Evolutionary conservation across 2,888 invertebrate genomes (phyloP).

Genomic region (Alloplasta piceator): DNA sequence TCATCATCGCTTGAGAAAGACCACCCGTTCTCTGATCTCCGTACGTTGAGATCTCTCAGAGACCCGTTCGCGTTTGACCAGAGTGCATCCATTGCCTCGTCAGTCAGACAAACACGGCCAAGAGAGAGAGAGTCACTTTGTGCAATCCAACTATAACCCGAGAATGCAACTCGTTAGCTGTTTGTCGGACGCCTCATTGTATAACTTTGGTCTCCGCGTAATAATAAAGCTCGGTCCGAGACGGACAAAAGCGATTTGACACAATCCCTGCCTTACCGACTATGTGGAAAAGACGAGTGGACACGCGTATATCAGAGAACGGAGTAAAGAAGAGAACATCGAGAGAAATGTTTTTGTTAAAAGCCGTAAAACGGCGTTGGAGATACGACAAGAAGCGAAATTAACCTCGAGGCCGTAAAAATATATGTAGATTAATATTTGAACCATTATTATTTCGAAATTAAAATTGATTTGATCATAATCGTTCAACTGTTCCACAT

Average conservation of each 20-base stretch:
- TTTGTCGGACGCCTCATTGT: conserved; percentile 32
- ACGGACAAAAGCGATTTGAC: conserved; percentile 1
- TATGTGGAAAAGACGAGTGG: not conserved
- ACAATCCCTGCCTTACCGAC: not conserved
- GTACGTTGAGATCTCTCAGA: conserved; percentile 3
- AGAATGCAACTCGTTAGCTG: conserved; percentile 54
- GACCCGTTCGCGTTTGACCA: conserved; percentile 32
- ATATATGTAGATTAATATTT: not conserved
- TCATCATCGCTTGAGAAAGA: conserved; percentile 43
- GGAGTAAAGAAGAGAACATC: too few relatives aligned
- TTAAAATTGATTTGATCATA: not conserved
- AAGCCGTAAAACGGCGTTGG: not conserved
- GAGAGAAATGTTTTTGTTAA: too few relatives aligned
- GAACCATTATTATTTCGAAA: not conserved
- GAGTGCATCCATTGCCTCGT: conserved; percentile 52
- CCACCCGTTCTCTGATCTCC: conserved; percentile 32
- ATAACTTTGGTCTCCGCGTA: conserved; percentile 13
- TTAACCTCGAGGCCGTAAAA: not conserved
- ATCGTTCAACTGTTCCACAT: not conserved
- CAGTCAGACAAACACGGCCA: conserved; percentile 29
- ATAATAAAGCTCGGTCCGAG: conserved; percentile 2
- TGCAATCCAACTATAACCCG: conserved; percentile 49
- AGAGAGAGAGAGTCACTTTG: conserved; percentile 34
- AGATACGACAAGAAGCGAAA: not conserved
- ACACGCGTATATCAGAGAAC: too few relatives aligned